Evolutionary conservation across 1,140 invertebrate genomes (phyloP).

Genomic region (Drosophila takahashii): DNA sequence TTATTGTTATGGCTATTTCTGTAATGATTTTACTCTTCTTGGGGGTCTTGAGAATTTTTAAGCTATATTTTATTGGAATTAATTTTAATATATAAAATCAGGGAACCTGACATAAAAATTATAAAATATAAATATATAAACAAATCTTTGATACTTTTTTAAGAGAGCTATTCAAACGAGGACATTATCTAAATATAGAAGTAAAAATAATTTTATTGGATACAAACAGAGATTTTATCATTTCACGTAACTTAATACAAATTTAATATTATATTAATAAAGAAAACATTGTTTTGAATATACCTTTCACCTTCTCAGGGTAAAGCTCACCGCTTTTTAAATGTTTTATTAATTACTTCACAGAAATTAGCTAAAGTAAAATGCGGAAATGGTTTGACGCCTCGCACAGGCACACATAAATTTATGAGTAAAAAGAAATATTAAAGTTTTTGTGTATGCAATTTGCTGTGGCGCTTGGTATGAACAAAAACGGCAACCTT

Average conservation of each 20-base stretch:
- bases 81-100: background rate
- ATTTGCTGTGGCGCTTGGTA: constrained; percentile 27
- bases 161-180: background rate
- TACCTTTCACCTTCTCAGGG: constrained; percentile 4
- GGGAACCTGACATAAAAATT: background rate
- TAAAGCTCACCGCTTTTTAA: constrained; percentile 25
- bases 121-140: no score
- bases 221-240: no score
- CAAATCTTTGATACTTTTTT: no score
- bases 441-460: constrained; percentile 29
- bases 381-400: constrained; percentile 62
- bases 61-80: no score
- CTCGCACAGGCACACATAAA: constrained; percentile 25
- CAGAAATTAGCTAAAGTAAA: constrained; percentile 53
- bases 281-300: background rate
- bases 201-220: no score
- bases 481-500: constrained; percentile 43
- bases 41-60: background rate
- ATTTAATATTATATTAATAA: background rate
- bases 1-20: constrained; percentile 20
- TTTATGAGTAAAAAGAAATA: constrained; percentile 41
- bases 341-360: constrained; percentile 79
- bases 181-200: background rate
- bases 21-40: constrained; percentile 26
- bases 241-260: background rate